Evolutionary conservation across 2,797 vertebrate species (phyloP).

Genomic region (Myotis findleyi): DNA sequence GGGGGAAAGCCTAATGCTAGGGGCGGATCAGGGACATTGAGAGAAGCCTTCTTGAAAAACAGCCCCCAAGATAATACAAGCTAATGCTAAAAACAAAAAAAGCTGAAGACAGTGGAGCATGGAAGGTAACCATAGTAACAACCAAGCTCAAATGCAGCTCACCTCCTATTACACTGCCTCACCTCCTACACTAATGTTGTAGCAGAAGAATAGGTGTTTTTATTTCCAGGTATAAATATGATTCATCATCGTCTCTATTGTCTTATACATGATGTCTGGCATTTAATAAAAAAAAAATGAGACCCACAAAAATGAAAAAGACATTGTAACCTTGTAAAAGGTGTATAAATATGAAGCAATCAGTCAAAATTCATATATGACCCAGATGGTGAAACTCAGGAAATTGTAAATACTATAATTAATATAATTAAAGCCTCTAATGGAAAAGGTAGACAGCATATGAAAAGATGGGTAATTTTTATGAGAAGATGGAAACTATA

Average conservation of each 20-base stretch:
- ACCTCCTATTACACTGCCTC: not conserved
- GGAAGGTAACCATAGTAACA: not conserved
- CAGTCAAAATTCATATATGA: not conserved
- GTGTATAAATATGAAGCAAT: not conserved
- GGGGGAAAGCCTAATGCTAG: not conserved
- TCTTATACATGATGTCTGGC: not conserved
- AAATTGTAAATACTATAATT: not conserved
- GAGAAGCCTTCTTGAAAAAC: not conserved
- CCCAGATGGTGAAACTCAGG: constrained; percentile 36
- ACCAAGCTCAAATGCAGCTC: not conserved
- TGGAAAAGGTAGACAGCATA: not conserved
- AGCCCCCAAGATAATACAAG: not conserved
- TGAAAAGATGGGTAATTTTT: constrained; percentile 12
- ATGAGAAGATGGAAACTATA: not conserved
- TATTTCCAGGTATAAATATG: not conserved
- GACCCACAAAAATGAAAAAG: not conserved
- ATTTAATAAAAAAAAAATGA: not conserved
- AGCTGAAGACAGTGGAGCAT: not conserved
- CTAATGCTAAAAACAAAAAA: not conserved
- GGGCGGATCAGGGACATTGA: not conserved
- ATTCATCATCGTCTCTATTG: not conserved
- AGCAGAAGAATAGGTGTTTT: not conserved
- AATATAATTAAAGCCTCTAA: not conserved
- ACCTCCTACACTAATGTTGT: not conserved
- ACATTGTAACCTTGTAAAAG: not conserved